Conservation (phyloP, 2,797 vertebrate genomes). For the Scolopax rusticola region DNA sequence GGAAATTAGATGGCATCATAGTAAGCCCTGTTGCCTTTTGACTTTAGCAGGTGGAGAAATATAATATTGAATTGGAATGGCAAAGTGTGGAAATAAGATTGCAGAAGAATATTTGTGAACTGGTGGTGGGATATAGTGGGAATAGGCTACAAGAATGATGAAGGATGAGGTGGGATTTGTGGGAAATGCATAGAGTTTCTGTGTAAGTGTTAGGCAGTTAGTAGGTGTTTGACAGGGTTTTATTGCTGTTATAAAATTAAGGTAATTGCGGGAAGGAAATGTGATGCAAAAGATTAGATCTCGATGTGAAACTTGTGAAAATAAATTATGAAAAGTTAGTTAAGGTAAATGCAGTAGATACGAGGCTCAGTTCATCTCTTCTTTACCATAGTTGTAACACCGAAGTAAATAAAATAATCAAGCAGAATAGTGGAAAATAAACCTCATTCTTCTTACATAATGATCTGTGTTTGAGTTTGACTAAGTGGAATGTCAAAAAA, state of each 20-base stretch:
- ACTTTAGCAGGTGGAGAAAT: neutral
- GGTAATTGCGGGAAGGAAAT: slow-evolving; percentile 8
- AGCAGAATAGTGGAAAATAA: neutral
- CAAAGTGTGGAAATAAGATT: neutral
- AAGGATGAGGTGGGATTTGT: neutral
- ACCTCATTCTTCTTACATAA: neutral
- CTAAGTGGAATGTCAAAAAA: neutral
- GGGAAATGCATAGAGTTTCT: neutral
- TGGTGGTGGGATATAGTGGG: neutral
- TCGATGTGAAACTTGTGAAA: neutral
- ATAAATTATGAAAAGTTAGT: neutral
- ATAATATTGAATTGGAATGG: neutral
- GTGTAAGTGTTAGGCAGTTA: neutral
- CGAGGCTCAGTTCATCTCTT: neutral
- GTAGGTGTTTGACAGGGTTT: neutral
- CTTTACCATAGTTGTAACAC: neutral
- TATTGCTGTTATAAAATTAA: neutral
- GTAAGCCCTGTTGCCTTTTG: neutral
- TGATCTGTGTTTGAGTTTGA: neutral
- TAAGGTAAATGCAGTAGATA: neutral
- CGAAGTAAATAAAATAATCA: neutral
- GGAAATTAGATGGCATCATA: neutral
- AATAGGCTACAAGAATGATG: neutral
- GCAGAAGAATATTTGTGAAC: neutral
- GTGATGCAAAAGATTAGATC: neutral